phyloP scores from a whole-genome alignment of 2,797 vertebrate species.

The Sebastes matsubarae region DNA sequence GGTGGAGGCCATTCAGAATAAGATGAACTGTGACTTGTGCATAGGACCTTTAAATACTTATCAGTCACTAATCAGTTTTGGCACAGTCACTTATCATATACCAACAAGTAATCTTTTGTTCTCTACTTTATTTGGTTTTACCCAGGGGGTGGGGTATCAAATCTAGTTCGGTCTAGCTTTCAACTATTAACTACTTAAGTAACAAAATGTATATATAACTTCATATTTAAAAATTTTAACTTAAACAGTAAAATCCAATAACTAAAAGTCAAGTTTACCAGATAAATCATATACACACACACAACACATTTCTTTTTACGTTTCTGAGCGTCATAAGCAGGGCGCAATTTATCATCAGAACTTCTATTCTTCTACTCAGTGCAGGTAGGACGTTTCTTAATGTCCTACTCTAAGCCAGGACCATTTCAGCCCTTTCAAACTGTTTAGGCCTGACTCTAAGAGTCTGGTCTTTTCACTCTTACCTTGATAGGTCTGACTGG shows the following conservation, averaged over 20 bases:
- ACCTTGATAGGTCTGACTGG: constrained; percentile 89
- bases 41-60: not conserved
- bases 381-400: not conserved
- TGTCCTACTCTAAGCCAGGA: not conserved
- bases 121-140: not conserved
- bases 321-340: not conserved
- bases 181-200: not conserved
- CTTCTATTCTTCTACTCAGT: not conserved
- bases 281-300: not conserved
- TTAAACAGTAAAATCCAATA: not conserved
- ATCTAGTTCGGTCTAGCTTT: not conserved
- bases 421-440: not conserved
- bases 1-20: not conserved
- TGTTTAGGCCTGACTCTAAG: not conserved
- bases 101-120: not conserved
- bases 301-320: not conserved
- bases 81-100: not conserved
- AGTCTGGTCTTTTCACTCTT: constrained; percentile 22
- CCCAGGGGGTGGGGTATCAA: not conserved
- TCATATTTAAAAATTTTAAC: not conserved
- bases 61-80: not conserved
- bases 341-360: not conserved
- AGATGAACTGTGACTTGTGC: not conserved
- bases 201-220: not conserved
- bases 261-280: not conserved